Base-by-base conservation (phyloP, 2,888 invertebrate species). In the Drosophila pegasa region DNA sequence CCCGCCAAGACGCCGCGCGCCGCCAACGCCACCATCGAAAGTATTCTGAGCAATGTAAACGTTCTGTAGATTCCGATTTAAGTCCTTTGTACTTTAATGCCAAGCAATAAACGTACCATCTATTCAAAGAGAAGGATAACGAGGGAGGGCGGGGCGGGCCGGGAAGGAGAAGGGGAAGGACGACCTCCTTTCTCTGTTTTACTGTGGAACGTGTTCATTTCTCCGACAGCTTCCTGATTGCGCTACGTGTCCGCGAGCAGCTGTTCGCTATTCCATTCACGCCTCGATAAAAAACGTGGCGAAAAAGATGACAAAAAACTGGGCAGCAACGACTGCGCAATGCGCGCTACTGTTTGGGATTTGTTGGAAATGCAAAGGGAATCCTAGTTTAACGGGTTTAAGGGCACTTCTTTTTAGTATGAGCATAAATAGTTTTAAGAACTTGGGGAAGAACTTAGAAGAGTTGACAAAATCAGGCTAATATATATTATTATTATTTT, bases 11-110 rank as follows among this genome's bases (percentile, higher is more conserved):
- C 61, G 14, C 47, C 63, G 1, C 60, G 45, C 1, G 22, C 41
- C n/a, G 75, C 69, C 22, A 90, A 90, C 29, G 57, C 78, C 29
- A 90, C 89, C 50, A 61, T 82, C n/a, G 91, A 89, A 20, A 80
- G 81, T 47, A 87, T 90, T 33, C 75, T 90, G 48, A 90, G 90
- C 69, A 88, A 88, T 47, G 81, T 85, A n/a, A 88, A 87, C 60
- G 58, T 85, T 8, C 69, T 88, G 50, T 85, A 84, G 67, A 35
- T 50, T 55, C 58, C 58, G 25, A 29, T n/a, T 1, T 29, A 48
- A 33, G 31, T 48, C 20, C 48, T 20, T 40, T 59, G 45, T 51
- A 38, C 40, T 45, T 43, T 35, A 78, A 68, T 9, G 43, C 38
- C 54, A 63, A 41, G 54, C 63, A 87, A 87, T 77, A 87, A 83